Evolutionary conservation across 2,113 vertebrate species (phyloP).

Genomic region (Butorides virescens): DNA sequence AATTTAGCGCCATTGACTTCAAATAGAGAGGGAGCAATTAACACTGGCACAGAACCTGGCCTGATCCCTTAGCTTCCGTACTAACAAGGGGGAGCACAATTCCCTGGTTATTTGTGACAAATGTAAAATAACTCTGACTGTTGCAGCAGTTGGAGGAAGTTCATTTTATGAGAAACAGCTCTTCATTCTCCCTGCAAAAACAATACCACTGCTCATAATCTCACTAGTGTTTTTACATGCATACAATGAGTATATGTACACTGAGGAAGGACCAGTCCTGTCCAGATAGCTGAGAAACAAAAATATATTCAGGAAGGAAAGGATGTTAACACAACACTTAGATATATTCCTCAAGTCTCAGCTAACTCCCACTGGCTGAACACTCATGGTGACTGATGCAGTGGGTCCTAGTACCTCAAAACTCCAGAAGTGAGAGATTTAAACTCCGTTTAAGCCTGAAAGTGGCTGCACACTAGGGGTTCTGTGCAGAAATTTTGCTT

Average conservation of each 20-base stretch:
- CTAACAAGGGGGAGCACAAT: neutral
- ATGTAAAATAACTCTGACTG: neutral
- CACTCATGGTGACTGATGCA: neutral
- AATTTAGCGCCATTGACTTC: conserved; percentile 2
- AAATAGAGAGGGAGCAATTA: neutral
- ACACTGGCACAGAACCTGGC: neutral
- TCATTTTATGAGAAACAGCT: neutral
- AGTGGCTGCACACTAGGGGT: neutral
- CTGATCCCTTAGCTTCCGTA: neutral
- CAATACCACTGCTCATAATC: neutral
- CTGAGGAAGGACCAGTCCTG: neutral
- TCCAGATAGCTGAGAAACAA: neutral
- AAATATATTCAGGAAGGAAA: neutral
- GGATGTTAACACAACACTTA: neutral
- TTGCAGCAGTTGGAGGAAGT: neutral
- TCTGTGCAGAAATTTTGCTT: neutral
- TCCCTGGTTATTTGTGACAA: neutral
- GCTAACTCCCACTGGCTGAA: neutral
- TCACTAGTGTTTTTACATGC: neutral
- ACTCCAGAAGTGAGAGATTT: neutral
- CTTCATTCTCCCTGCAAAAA: neutral
- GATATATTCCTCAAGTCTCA: neutral
- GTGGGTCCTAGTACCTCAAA: neutral
- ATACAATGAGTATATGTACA: neutral
- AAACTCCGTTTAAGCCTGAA: neutral